Evolutionary conservation across 2,888 invertebrate genomes (phyloP).

Genomic region (Pilophorus perplexus): DNA sequence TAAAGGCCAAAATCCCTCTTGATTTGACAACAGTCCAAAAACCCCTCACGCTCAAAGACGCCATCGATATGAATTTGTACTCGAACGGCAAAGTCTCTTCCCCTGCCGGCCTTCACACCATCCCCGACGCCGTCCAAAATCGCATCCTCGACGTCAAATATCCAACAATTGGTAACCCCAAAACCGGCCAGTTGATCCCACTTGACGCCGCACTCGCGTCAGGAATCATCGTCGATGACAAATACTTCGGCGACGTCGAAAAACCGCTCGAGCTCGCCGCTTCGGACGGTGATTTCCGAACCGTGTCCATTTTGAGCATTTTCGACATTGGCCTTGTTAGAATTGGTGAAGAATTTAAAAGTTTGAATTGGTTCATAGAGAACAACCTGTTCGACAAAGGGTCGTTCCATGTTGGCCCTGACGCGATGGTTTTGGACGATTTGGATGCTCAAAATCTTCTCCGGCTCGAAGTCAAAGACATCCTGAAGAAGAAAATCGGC

Average conservation of each 20-base stretch:
- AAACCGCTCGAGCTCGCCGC: conserved; percentile 22
- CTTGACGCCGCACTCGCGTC: conserved; percentile 68
- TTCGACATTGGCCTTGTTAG: conserved; percentile 28
- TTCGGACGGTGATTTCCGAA: conserved; percentile 24
- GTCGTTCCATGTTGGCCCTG: conserved; percentile 1
- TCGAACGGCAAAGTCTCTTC: conserved; percentile 64
- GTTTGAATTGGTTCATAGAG: conserved; percentile 14
- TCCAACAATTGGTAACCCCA: conserved; percentile 76
- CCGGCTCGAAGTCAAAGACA: conserved; percentile 80
- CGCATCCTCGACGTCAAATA: conserved; percentile 83
- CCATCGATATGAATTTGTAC: conserved; percentile 74
- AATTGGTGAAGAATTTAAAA: conserved; percentile 23
- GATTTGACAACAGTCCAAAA: conserved; percentile 67
- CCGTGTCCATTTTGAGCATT: conserved; percentile 7
- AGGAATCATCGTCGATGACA: conserved; percentile 1
- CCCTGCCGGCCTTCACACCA: not conserved
- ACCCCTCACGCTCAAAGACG: conserved; percentile 89
- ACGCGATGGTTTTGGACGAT: conserved; percentile 11
- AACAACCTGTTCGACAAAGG: conserved; percentile 21
- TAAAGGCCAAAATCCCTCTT: conserved; percentile 61
- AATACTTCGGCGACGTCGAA: not conserved
- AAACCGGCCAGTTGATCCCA: conserved; percentile 74
- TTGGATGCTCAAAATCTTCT: conserved; percentile 57
- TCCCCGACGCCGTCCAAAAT: conserved; percentile 2
- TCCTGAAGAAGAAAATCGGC: conserved; percentile 79